Evolutionary conservation across 2,797 vertebrate genomes (phyloP).

Genomic region (Sardinella longiceps): DNA sequence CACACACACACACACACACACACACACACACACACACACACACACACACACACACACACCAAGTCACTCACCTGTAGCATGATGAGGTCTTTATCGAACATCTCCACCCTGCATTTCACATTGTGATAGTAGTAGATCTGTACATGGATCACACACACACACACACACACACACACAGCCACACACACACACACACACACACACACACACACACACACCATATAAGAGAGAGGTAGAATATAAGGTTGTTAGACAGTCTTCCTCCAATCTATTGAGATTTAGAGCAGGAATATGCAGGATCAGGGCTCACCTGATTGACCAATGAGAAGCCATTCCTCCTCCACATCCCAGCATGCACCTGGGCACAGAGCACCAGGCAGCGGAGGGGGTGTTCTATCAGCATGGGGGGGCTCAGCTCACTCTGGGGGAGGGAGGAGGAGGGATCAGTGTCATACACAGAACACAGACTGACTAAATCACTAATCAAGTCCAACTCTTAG

Average conservation of each 20-base stretch:
- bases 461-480: too few species aligned
- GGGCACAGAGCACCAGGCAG: conserved; percentile 93
- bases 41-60: neutral
- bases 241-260: too few species aligned
- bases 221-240: neutral
- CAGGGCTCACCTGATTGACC: conserved; percentile 89
- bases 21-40: neutral
- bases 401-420: conserved; percentile 93
- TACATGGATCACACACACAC: conserved; percentile 48
- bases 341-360: conserved; percentile 99
- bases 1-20: neutral
- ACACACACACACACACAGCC: conserved; percentile 49
- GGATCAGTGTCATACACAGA: neutral
- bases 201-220: neutral
- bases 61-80: conserved; percentile 90
- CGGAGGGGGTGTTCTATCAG: conserved; percentile 93
- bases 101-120: conserved; percentile 95
- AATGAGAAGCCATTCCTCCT: conserved; percentile 96
- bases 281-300: neutral
- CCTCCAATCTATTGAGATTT: neutral
- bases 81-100: conserved; percentile 97
- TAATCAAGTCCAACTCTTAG: too few species aligned
- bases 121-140: conserved; percentile 99
- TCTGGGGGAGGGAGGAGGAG: conserved; percentile 73
- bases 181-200: neutral